phyloP scores from a whole-genome alignment of 2,113 vertebrate genomes.

The Balaeniceps rex region DNA sequence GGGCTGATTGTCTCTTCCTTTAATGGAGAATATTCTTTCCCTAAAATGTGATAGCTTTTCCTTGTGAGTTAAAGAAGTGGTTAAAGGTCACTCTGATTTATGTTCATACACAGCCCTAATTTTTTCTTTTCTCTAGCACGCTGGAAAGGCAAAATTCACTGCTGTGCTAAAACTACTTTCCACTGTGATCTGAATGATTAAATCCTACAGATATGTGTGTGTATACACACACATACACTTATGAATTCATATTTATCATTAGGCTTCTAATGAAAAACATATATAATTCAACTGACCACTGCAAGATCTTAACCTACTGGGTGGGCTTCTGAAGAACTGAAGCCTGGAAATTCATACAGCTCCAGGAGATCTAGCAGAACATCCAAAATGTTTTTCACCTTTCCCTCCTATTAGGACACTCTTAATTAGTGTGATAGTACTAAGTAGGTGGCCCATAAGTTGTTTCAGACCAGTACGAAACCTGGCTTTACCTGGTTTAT shows the following conservation, averaged over 20 bases:
- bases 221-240: neutral
- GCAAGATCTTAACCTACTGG: neutral
- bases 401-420: neutral
- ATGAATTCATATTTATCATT: constrained; percentile 30
- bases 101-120: neutral
- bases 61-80: neutral
- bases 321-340: neutral
- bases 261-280: constrained; percentile 15
- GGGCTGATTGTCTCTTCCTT: neutral
- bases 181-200: constrained; percentile 20
- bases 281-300: constrained; percentile 13
- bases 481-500: neutral
- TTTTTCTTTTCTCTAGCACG: neutral
- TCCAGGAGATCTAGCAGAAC: neutral
- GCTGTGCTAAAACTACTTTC: constrained; percentile 50
- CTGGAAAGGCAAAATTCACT: constrained; percentile 32
- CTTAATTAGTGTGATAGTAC: neutral
- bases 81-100: constrained; percentile 50
- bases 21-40: neutral
- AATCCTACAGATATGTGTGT: neutral
- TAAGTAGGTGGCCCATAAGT: neutral
- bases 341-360: neutral
- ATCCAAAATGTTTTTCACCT: neutral
- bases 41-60: constrained; percentile 13
- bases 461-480: neutral